Evolutionary conservation across 2,888 invertebrate genomes (phyloP).

Genomic region (Syritta pipiens): DNA sequence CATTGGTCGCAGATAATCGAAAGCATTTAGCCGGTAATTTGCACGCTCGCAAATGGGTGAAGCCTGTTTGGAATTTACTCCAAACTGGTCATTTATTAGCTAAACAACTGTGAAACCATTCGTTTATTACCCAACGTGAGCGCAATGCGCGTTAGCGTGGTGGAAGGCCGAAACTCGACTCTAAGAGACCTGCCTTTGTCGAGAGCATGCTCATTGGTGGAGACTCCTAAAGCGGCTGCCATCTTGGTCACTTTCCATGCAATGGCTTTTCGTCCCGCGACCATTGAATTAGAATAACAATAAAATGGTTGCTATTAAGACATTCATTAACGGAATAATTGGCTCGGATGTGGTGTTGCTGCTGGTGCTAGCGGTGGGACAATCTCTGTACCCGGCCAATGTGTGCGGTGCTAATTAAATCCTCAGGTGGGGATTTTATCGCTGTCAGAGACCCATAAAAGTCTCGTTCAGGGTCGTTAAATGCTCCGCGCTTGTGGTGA

Average conservation of each 20-base stretch:
- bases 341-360: constrained; percentile 11
- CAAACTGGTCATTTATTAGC: constrained; percentile 70
- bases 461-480: constrained; percentile 48
- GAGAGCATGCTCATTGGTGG: constrained; percentile 20
- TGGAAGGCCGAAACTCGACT: constrained; percentile 19
- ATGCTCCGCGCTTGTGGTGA: constrained; percentile 34
- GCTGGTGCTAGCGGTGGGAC: background rate
- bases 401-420: constrained; percentile 68
- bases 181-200: constrained; percentile 2
- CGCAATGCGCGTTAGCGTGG: constrained; percentile 65
- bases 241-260: constrained; percentile 37
- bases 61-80: constrained; percentile 71
- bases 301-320: constrained; percentile 58
- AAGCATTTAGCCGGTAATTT: constrained; percentile 57
- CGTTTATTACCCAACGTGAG: constrained; percentile 71
- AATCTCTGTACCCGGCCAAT: constrained; percentile 10
- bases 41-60: constrained; percentile 57
- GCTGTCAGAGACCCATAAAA: constrained; percentile 41
- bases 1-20: constrained; percentile 43
- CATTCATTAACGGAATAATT: constrained; percentile 62
- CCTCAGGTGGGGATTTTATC: constrained; percentile 61
- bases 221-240: constrained; percentile 18
- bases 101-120: constrained; percentile 71
- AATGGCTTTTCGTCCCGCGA: constrained; percentile 29
- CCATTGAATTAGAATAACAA: constrained; percentile 44